Conservation (phyloP, 2,888 invertebrate genomes). For the Sarcophaga subvicina region DNA sequence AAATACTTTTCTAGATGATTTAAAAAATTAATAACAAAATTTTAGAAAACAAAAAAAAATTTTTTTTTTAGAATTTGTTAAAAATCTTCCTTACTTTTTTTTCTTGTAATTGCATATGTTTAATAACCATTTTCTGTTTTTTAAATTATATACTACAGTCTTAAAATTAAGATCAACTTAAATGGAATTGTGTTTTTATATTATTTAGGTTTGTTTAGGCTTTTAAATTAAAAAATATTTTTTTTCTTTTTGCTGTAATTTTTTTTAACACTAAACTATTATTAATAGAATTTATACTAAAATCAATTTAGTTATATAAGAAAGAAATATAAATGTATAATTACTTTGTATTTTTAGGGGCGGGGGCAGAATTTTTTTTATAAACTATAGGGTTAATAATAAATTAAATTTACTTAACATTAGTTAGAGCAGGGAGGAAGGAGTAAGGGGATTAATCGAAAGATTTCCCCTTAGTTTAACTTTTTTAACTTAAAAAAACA, state of each 20-base stretch:
- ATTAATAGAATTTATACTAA: constrained; percentile 56
- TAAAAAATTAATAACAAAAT: neutral
- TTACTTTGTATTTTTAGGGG: constrained; percentile 48
- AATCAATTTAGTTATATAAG: constrained; percentile 43
- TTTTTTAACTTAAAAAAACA: too few relatives aligned
- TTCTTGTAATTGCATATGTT: constrained; percentile 1
- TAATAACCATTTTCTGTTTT: constrained; percentile 1
- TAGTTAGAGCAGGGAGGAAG: neutral
- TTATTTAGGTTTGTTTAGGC: constrained; percentile 35
- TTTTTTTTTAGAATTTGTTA: neutral
- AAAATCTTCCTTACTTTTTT: neutral
- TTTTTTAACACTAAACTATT: constrained; percentile 47
- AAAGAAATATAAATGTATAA: constrained; percentile 57
- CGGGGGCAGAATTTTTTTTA: neutral
- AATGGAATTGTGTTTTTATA: constrained; percentile 59
- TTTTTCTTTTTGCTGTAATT: constrained; percentile 15
- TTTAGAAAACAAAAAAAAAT: neutral
- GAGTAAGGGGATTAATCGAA: neutral
- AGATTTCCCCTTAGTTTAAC: too few relatives aligned
- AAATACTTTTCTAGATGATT: constrained; percentile 18
- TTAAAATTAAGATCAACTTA: constrained; percentile 52
- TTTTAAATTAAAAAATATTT: constrained; percentile 52
- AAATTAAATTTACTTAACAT: constrained; percentile 67
- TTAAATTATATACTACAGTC: constrained; percentile 47
- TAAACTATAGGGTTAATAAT: constrained; percentile 56